Evolutionary conservation across 2,113 vertebrate species (phyloP).

Genomic region (Scytalopus superciliaris): DNA sequence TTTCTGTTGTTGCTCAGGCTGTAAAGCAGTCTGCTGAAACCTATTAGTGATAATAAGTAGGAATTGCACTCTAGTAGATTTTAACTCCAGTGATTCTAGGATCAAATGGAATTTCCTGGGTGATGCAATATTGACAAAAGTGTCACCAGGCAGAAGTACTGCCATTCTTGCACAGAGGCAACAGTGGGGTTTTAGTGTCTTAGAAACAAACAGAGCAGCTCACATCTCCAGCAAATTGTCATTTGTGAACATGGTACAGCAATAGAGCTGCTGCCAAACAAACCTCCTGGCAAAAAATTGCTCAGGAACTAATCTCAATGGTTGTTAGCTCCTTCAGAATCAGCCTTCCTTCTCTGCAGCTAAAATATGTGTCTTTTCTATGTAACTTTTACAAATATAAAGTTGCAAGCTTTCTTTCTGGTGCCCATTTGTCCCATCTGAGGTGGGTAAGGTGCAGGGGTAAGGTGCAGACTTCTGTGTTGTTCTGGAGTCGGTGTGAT

Average conservation of each 20-base stretch:
- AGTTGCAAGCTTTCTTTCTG: not conserved
- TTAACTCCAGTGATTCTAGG: not conserved
- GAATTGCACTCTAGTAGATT: not conserved
- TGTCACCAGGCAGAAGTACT: not conserved
- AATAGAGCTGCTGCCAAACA: not conserved
- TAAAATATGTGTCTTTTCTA: not conserved
- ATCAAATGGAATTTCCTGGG: constrained; percentile 4
- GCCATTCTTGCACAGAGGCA: not conserved
- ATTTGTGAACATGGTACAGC: not conserved
- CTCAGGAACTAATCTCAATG: not conserved
- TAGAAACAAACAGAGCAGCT: not conserved
- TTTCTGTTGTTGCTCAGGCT: not conserved
- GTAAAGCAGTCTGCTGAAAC: not conserved
- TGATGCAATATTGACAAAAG: constrained; percentile 16
- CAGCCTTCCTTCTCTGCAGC: not conserved
- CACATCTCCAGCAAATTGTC: not conserved
- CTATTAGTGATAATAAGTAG: not conserved
- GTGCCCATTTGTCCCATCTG: not conserved
- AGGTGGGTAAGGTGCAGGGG: not conserved
- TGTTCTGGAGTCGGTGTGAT: not conserved
- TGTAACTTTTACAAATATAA: not conserved
- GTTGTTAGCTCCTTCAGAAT: not conserved
- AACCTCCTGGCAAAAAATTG: not conserved
- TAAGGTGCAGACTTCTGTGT: not conserved
- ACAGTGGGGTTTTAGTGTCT: not conserved